Base-by-base conservation (phyloP, 1,140 invertebrate genomes). In the Belonocnema kinseyi region DNA sequence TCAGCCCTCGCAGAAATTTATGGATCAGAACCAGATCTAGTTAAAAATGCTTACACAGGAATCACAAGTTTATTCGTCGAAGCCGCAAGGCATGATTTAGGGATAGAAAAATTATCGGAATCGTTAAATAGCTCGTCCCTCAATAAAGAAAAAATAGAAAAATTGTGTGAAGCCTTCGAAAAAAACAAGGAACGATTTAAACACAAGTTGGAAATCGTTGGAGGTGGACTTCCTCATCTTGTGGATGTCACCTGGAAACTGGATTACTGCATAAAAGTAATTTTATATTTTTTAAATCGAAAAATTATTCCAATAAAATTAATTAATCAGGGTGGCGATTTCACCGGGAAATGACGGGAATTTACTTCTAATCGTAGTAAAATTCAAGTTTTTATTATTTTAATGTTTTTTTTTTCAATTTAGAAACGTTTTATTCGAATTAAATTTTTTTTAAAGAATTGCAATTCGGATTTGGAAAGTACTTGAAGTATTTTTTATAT, bases 221-320 rank as follows among this genome's bases (percentile, higher is more conserved):
- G 92, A 13, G 87, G 85, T 78, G 84, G 89, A 83, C 81, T 93
- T 76, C 93, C 93, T 8, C 93, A 94, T 80, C 91, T 95, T 54
- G 90, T 93, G 14, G 94, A 95, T 82, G 91, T 94, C 2, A 92
- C 93, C 79, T 95, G 94, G 94, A 93, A 93, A 86, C 86, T 94
- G 53, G 93, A 94, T 88, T 93, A 92, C 82, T 89, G 92, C n/a
- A 82, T 93, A 13, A 93, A 93, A 85, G 93, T 93, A 87, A 80
- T 77, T 75, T 10, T 70, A 8, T 46, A 0, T 8, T 33, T 74
- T 53, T 74, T 33, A 33, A 33, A 33, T 33, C 2, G 5, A 3
- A 33, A 0, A 33, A 33, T 33, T 33, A 33, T 33, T 72, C 33
- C 40, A 21, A 54, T 53, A 72, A 46, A 46, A 46, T 46, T 46